Percentiles rank a stretch among this genome's conserved stretches.
These are phyloP conservation scores for Tringa solitaria DNA, from an alignment of 2,113 vertebrate species.

Conservation along the genomic window DNA sequence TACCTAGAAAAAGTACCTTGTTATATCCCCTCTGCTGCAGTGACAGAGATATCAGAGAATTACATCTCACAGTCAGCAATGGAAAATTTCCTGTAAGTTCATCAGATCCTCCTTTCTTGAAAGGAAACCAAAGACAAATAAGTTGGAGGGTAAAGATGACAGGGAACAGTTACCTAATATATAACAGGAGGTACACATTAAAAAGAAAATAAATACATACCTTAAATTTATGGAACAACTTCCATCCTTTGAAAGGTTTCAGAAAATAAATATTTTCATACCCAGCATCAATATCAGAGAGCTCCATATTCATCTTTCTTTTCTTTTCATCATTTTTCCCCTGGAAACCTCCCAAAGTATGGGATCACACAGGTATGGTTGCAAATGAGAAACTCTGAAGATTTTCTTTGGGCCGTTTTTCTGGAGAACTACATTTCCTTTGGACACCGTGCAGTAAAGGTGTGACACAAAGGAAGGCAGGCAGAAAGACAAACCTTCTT, in stretches of 20 bases:
- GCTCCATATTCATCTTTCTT: neutral
- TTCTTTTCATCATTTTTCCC: neutral
- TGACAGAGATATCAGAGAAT: no score
- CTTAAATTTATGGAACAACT: neutral
- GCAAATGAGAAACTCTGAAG: neutral
- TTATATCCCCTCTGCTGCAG: neutral
- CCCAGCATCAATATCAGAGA: neutral
- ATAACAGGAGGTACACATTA: neutral
- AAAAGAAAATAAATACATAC: neutral
- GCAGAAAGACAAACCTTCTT: neutral
- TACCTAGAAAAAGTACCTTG: neutral
- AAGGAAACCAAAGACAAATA: neutral
- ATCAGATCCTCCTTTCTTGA: neutral
- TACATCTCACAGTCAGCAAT: neutral
- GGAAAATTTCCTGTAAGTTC: neutral
- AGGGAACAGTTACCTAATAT: neutral
- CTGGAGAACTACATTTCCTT: neutral
- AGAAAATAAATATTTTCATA: neutral
- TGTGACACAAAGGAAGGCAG: neutral
- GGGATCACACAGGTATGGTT: neutral
- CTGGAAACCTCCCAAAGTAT: neutral
- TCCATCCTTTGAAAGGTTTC: neutral
- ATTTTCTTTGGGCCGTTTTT: neutral
- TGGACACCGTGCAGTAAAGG: neutral
- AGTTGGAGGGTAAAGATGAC: neutral